Conservation (phyloP, 1,140 invertebrate species). For the Periplaneta americana region DNA sequence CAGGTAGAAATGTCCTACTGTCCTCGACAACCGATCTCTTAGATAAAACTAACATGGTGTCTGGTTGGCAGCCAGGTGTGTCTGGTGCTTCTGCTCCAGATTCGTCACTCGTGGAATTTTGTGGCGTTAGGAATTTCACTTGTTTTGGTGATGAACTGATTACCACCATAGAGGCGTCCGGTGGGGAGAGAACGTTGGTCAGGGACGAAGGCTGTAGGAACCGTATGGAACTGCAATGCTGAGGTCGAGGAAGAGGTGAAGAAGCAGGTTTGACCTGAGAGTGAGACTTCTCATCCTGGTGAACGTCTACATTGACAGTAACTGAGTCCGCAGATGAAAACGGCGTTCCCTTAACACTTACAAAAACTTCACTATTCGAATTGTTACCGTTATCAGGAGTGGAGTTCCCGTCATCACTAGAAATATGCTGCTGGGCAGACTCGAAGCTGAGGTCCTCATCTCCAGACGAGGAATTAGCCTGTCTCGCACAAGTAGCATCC, state of each 20-base stretch:
- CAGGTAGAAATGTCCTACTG: neutral
- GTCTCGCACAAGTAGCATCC: neutral
- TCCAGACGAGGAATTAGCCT: neutral
- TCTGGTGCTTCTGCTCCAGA: slow-evolving; percentile 26
- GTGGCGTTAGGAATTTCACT: slow-evolving; percentile 1
- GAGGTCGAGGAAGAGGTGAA: neutral
- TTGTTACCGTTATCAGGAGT: slow-evolving; percentile 5
- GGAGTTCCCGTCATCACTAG: slow-evolving; percentile 14
- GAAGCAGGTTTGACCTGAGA: neutral
- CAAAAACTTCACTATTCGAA: slow-evolving; percentile 4
- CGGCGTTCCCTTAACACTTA: slow-evolving; percentile 1
- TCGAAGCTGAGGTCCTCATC: slow-evolving; percentile 22
- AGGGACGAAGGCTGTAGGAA: slow-evolving; percentile 15
- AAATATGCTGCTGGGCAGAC: slow-evolving; percentile 15
- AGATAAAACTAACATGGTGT: neutral
- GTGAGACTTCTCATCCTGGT: slow-evolving; percentile 8
- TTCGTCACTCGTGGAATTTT: slow-evolving; percentile 29
- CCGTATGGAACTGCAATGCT: neutral
- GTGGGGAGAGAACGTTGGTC: slow-evolving; percentile 11
- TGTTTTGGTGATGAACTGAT: slow-evolving; percentile 10
- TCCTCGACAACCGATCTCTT: neutral
- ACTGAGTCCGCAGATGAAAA: slow-evolving; percentile 23
- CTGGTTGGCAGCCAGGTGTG: neutral
- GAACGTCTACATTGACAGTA: slow-evolving; percentile 24
- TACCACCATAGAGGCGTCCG: slow-evolving; percentile 6